Percentiles rank a stretch among this genome's conserved stretches.
phyloP scores from a whole-genome alignment of 2,797 vertebrate species.

The Chrysocyon brachyurus region DNA sequence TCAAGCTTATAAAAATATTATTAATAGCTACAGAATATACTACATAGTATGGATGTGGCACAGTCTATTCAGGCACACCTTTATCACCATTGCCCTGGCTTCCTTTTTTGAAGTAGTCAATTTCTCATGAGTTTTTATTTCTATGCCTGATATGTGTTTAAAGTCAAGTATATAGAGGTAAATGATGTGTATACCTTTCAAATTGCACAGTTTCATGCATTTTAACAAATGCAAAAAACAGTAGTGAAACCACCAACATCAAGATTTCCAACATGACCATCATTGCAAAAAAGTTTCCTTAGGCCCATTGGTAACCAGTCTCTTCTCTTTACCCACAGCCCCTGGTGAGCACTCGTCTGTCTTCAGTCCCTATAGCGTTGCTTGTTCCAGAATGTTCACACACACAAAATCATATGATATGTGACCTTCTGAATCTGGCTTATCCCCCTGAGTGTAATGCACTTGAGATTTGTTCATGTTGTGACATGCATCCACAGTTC shows the following conservation, averaged over 20 bases:
- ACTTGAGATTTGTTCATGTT: fast-evolving
- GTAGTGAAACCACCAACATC: not conserved
- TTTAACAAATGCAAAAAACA: not conserved
- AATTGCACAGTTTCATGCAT: not conserved
- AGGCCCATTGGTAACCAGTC: no score
- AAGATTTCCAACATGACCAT: not conserved
- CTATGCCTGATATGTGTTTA: not conserved
- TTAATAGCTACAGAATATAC: not conserved
- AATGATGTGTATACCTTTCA: not conserved
- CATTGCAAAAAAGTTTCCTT: no score
- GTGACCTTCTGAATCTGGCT: not conserved
- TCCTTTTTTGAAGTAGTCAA: not conserved
- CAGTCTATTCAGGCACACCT: not conserved
- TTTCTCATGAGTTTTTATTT: not conserved
- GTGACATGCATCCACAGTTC: fast-evolving
- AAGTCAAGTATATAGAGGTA: not conserved
- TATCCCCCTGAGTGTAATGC: not conserved
- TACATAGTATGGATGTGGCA: fast-evolving
- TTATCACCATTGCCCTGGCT: not conserved
- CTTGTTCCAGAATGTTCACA: not conserved
- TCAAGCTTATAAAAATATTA: not conserved
- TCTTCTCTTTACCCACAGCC: not conserved
- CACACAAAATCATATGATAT: fast-evolving
- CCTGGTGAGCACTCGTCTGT: fast-evolving
- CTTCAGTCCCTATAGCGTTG: not conserved